These are phyloP conservation scores for Cettia cetti DNA, from an alignment of 2,113 vertebrate species.

Conservation along the genomic window DNA sequence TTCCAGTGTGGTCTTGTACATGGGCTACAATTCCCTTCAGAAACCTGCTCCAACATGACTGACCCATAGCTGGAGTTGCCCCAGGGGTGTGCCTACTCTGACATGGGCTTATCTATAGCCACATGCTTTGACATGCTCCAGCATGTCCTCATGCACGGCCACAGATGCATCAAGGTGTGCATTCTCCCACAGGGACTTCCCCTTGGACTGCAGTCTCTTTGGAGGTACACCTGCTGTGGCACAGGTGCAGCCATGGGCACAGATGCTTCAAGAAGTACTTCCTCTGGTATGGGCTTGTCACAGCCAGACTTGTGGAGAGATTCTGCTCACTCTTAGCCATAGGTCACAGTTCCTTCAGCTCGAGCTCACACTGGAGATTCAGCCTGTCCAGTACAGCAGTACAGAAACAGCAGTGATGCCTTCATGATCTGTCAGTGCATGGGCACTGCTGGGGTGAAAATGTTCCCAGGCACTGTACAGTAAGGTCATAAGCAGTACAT, in stretches of 20 bases:
- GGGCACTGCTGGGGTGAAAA: not conserved
- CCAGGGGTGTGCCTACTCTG: not conserved
- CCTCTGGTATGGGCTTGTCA: not conserved
- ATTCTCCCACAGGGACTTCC: fast-evolving
- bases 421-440: not conserved
- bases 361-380: fast-evolving
- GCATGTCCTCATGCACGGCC: not conserved
- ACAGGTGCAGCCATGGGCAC: not conserved
- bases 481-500: not conserved
- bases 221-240: not conserved
- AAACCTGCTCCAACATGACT: not conserved
- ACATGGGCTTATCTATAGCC: not conserved
- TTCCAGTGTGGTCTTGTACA: not conserved
- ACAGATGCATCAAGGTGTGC: not conserved
- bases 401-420: not conserved
- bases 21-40: not conserved
- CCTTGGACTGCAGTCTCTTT: not conserved
- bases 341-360: not conserved
- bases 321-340: not conserved
- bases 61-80: not conserved
- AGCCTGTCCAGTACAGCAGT: not conserved
- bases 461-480: not conserved
- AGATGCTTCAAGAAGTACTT: fast-evolving
- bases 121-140: not conserved
- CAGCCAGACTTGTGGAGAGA: too few relatives aligned